These are phyloP conservation scores for Leucophenga maculata DNA, from an alignment of 2,888 invertebrate species.

Conservation along the genomic window DNA sequence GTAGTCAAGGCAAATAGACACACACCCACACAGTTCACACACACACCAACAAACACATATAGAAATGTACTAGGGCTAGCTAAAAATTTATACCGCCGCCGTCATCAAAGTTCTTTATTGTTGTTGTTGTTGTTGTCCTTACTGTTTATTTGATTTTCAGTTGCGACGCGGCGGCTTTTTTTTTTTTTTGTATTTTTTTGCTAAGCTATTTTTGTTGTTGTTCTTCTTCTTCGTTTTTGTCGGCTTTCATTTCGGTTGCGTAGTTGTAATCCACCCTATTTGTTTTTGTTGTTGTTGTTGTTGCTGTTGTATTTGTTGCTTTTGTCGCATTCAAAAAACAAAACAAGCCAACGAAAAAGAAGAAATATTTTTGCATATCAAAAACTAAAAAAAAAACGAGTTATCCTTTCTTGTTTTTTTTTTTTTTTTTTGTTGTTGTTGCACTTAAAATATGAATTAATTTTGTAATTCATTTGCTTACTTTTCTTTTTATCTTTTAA, in stretches of 20 bases:
- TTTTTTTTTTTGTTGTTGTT: too few relatives aligned
- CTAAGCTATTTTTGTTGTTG: constrained; percentile 31
- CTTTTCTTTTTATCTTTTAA: too few relatives aligned
- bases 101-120: constrained; percentile 46
- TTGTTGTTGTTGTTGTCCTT: constrained; percentile 25
- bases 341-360: not conserved
- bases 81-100: constrained; percentile 59
- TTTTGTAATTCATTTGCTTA: too few relatives aligned
- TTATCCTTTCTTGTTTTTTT: constrained; percentile 6
- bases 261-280: constrained; percentile 36
- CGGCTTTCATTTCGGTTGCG: constrained; percentile 37
- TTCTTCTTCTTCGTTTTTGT: constrained; percentile 25
- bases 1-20: constrained; percentile 55
- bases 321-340: constrained; percentile 13
- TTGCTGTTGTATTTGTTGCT: constrained; percentile 16
- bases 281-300: constrained; percentile 24
- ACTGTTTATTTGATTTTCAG: constrained; percentile 21
- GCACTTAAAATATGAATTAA: too few relatives aligned
- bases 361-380: not conserved
- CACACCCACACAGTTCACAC: constrained; percentile 24
- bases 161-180: constrained; percentile 44
- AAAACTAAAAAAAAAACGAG: not conserved
- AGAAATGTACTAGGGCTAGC: not conserved
- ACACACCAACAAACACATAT: constrained; percentile 21
- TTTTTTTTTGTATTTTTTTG: constrained; percentile 46